Percentiles rank a stretch among this genome's conserved stretches.
phyloP scores from a whole-genome alignment of 2,797 vertebrate genomes.

The Leuciscus waleckii region DNA sequence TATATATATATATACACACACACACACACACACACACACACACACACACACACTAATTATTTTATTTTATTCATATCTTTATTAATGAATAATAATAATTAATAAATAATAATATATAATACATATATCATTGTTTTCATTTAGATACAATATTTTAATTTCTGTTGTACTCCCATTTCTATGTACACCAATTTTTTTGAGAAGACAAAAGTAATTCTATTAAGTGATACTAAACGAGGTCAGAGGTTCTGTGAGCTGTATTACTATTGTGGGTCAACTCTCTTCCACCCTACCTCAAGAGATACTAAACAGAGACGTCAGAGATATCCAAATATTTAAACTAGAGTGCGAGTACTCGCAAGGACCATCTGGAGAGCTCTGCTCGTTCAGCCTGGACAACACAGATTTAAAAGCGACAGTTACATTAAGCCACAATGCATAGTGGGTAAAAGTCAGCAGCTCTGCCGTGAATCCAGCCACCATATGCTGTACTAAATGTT shows the following conservation, averaged over 20 bases:
- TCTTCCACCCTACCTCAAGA: neutral
- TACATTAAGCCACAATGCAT: constrained; percentile 44
- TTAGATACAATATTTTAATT: neutral
- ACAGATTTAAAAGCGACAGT: constrained; percentile 49
- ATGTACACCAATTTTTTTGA: neutral
- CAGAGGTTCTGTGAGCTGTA: neutral
- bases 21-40: too few relatives aligned
- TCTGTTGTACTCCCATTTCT: neutral
- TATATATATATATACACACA: too few relatives aligned
- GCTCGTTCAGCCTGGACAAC: constrained; percentile 4
- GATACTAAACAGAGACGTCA: constrained; percentile 5
- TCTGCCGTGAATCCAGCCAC: constrained; percentile 33
- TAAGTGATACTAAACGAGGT: constrained; percentile 24
- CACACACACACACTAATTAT: too few relatives aligned
- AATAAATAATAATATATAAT: too few relatives aligned
- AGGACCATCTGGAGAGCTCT: constrained; percentile 36
- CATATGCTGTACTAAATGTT: constrained; percentile 44
- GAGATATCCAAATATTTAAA: constrained; percentile 35
- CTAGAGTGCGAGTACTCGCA: constrained; percentile 1
- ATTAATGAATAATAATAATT: too few relatives aligned
- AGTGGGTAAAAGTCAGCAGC: constrained; percentile 33
- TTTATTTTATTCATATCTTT: too few relatives aligned
- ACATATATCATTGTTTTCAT: too few relatives aligned
- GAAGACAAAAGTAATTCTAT: constrained; percentile 6
- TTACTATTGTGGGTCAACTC: constrained; percentile 9